These are phyloP conservation scores for Darevskia nairensis DNA, from an alignment of 2,797 vertebrate species.

Conservation along the genomic window DNA sequence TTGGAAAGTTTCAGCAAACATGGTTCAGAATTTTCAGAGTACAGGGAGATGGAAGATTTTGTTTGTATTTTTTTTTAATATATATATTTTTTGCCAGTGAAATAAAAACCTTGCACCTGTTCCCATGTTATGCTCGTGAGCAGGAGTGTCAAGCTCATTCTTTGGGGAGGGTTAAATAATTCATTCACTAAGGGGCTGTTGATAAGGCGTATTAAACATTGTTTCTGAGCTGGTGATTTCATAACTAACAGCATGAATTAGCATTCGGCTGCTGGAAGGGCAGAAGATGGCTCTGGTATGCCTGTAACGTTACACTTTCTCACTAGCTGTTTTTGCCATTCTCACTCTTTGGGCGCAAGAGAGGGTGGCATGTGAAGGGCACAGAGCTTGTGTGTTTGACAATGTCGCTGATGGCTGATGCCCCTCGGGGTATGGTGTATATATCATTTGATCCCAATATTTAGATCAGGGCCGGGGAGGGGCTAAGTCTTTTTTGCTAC, in stretches of 20 bases:
- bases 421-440: background rate
- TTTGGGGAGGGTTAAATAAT: slow-evolving; percentile 26
- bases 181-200: slow-evolving; percentile 16
- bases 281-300: background rate
- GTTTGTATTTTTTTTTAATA: background rate
- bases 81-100: background rate
- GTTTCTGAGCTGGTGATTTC: slow-evolving; percentile 37
- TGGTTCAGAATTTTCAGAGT: slow-evolving; percentile 16
- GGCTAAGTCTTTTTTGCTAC: background rate
- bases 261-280: slow-evolving; percentile 5
- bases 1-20: slow-evolving; percentile 28
- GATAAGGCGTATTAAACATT: slow-evolving; percentile 18
- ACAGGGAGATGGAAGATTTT: background rate
- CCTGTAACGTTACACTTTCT: slow-evolving; percentile 1
- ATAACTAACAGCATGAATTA: slow-evolving; percentile 23
- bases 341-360: too few species aligned
- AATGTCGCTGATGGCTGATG: background rate
- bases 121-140: slow-evolving; percentile 4
- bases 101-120: slow-evolving; percentile 36
- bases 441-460: background rate
- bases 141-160: slow-evolving; percentile 3
- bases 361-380: background rate
- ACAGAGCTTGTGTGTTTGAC: background rate
- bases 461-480: background rate
- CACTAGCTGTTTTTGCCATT: background rate